Evolutionary conservation across 2,113 vertebrate genomes (phyloP), one percentile per base, ranked within the genome.

Genomic region (Bothrops jararaca): DNA sequence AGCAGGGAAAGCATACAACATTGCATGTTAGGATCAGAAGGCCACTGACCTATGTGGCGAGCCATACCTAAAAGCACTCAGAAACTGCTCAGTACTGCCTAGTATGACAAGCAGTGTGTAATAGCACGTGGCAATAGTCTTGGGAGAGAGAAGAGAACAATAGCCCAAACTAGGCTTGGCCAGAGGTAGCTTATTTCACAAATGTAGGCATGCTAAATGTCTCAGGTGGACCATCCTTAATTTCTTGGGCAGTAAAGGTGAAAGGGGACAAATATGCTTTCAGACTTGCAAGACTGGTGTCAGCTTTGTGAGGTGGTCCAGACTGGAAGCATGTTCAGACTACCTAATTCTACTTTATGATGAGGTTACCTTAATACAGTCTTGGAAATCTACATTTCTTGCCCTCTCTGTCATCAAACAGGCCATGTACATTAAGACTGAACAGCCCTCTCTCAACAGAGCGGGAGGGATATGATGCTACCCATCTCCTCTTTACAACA

Each of bases 11-110:
- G 45, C 26, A 8, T 64, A 50, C 26, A 69, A 52, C 10, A 20
- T 42, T 90, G 57, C 58, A n/a, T 20, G 58, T 13, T 50, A 50
- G 22, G 87, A 89, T 89, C n/a, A 1, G n/a, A 11, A 15, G 26
- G 34, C 29, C 24, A 53, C 1, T 56, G 7, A 34, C 9, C 2
- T n/a, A 39, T n/a, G 0, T 57, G 52, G 1, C 0, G n/a, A 87
- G 18, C 9, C 50, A 13, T 88, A 20, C 53, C 11, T 57, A 89
- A 34, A 56, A 56, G 87, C 53, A 34, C 34, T 45, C 22, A 85
- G 45, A 7, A 86, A 52, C 24, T 86, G 45, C 48, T 86, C 2
- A 29, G 85, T 2, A 1, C 13, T 50, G 85, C 45, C 45, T 13
- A 45, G 13, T 86, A 24, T 86, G 85, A 23, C 22, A 48, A 48